phyloP scores from a whole-genome alignment of 2,797 vertebrate genomes.

The Erithacus rubecula region DNA sequence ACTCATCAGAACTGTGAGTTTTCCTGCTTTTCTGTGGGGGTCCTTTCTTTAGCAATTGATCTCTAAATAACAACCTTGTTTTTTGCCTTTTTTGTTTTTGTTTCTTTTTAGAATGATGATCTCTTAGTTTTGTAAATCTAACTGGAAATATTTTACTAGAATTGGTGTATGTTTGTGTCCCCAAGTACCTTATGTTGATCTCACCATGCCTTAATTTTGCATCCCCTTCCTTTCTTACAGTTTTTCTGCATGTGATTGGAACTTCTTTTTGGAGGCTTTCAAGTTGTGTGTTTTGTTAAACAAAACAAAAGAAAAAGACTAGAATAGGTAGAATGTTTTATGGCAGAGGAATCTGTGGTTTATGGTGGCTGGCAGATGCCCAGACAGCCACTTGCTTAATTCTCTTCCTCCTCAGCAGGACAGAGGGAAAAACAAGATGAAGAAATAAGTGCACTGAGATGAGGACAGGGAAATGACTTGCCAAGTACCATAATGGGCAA shows the following conservation, averaged over 20 bases:
- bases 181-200: rapidly evolving
- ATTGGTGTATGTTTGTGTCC: not conserved
- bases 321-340: not conserved
- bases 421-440: not conserved
- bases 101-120: not conserved
- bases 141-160: not conserved
- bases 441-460: rapidly evolving
- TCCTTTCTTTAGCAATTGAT: not conserved
- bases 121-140: not conserved
- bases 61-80: not conserved
- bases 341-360: not conserved
- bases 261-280: not conserved
- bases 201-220: not conserved
- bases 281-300: not conserved
- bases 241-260: not conserved
- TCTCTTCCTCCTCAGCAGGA: not conserved
- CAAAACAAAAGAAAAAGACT: not conserved
- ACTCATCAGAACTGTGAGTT: not conserved
- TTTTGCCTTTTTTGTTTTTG: not conserved
- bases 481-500: not conserved
- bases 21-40: not conserved
- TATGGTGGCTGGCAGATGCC: not conserved
- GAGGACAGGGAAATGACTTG: not conserved
- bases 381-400: not conserved
- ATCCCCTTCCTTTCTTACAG: not conserved